Base-by-base conservation (phyloP, 2,797 vertebrate genomes). In the Hypotaenidia okinawae region DNA sequence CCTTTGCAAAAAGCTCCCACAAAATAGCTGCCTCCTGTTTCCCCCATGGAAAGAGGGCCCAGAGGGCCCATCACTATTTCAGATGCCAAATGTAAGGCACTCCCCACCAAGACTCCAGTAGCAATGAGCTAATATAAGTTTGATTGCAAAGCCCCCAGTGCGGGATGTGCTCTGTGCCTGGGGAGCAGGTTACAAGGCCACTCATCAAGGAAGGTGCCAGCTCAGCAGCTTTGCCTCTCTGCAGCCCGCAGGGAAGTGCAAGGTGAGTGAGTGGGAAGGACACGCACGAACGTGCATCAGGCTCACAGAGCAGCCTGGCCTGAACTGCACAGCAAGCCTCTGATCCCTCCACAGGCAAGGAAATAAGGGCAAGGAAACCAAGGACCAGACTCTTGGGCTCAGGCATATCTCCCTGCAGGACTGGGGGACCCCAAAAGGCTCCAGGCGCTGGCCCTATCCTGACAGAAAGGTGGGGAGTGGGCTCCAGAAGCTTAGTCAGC, bases 61-160 rank as follows among this genome's bases (percentile, higher is more conserved):
- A 8, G 32, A n/a, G 49, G 14, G 21, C 25, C 39, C 9, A 4
- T 13, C 67, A 15, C 49, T 16, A 51, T 21, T 67, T 67, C 33
- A 17, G 68, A 22, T 39, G 24, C 59, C 47, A 12, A 35, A 23
- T 1, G 2, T 6, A 19, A 85, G 5, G 11, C 11, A 4, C 13
- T 37, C 18, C 15, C 25, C 30, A 35, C 24, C 8, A 70, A 62
- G 57, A 23, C 23, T 33, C 49, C 5, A 41, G 49, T 19, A 33
- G 16, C 0, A 13, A 54, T 27, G 4, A 14, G 45, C 49, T 1
- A 8, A n/a, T 3, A 30, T 6, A 23, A 24, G 55, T 0, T 24
- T 25, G 55, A 7, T 0, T 7, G 43, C 72, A 78, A n/a, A 69
- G 41, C 41, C 28, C 54, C 24, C 0, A 0, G 6, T 1, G 0